phyloP scores from a whole-genome alignment of 1,140 invertebrate genomes.

The Bradynema listronoti region DNA sequence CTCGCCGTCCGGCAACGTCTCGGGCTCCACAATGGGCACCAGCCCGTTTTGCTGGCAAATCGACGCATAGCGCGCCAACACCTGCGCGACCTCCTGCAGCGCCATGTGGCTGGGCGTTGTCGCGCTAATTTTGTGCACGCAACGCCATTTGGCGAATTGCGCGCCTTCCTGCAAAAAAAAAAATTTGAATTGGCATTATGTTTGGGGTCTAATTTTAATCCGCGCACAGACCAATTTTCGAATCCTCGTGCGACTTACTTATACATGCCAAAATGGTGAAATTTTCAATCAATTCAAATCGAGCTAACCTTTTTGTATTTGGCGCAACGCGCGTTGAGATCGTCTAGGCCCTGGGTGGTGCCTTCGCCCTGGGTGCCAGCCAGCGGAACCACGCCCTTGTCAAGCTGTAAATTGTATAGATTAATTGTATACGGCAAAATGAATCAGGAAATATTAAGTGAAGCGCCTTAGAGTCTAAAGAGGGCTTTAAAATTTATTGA shows the following conservation, averaged over 20 bases:
- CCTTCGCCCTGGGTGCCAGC: constrained; percentile 80
- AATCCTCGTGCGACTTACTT: no score
- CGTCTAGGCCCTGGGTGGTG: constrained; percentile 92
- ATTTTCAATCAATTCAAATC: constrained; percentile 59
- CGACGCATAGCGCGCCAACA: constrained; percentile 86
- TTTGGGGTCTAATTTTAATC: no score
- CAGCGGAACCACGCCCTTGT: constrained; percentile 51
- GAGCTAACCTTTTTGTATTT: constrained; percentile 97
- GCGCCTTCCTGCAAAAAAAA: constrained; percentile 6
- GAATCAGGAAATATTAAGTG: no score
- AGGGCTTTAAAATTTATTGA: no score
- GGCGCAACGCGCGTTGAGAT: constrained; percentile 82
- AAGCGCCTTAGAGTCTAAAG: no score
- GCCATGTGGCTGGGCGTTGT: constrained; percentile 80
- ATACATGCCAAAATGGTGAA: no score
- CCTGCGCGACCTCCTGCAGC: constrained; percentile 87
- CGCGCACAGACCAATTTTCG: no score
- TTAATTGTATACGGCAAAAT: no score
- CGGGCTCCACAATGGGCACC: constrained; percentile 94
- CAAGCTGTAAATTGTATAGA: no score
- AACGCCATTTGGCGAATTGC: constrained; percentile 96
- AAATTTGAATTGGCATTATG: no score
- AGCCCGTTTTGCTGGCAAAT: constrained; percentile 90
- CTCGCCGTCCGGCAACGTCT: constrained; percentile 77
- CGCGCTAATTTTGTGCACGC: constrained; percentile 84